Percentiles rank a stretch among this genome's conserved stretches.
Evolutionary conservation across 1,140 invertebrate genomes (phyloP).

Genomic region (Sweltsa coloradensis): DNA sequence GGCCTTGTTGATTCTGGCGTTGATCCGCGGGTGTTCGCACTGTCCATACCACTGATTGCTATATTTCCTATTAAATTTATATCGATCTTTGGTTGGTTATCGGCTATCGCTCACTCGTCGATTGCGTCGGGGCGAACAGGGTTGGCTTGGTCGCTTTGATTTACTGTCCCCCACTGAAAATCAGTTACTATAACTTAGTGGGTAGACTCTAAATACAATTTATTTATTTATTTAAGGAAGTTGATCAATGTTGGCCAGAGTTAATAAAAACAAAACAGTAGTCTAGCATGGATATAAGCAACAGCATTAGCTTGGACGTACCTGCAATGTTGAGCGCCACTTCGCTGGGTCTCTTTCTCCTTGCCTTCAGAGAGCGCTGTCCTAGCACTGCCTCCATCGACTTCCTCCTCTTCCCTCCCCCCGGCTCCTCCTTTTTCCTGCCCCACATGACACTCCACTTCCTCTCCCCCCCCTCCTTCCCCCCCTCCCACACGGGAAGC

Average conservation of each 20-base stretch:
- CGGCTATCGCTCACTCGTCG: no score
- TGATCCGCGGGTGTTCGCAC: no score
- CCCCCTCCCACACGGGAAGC: slow-evolving; percentile 16
- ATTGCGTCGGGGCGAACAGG: no score
- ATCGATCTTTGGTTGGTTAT: no score
- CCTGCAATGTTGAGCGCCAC: slow-evolving; percentile 57
- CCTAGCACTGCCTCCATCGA: slow-evolving; percentile 16
- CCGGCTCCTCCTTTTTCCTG: slow-evolving; percentile 5
- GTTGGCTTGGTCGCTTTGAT: no score
- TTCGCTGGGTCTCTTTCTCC: slow-evolving; percentile 58
- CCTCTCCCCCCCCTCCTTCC: not conserved
- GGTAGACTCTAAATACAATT: not conserved
- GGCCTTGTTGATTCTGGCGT: no score
- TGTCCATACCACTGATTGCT: no score
- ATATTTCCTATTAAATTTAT: no score
- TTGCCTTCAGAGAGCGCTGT: slow-evolving; percentile 19
- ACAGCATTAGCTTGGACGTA: slow-evolving; percentile 21
- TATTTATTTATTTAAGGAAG: not conserved
- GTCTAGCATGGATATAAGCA: not conserved
- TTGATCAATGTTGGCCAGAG: slow-evolving; percentile 3
- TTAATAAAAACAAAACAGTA: not conserved
- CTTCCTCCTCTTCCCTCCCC: slow-evolving; percentile 10
- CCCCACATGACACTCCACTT: slow-evolving; percentile 7
- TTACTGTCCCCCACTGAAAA: no score
- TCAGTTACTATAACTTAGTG: not conserved